Percentiles rank a stretch among this genome's conserved stretches.
Conservation (phyloP, 2,797 vertebrate species). For the Peromyscus melanophrys region DNA sequence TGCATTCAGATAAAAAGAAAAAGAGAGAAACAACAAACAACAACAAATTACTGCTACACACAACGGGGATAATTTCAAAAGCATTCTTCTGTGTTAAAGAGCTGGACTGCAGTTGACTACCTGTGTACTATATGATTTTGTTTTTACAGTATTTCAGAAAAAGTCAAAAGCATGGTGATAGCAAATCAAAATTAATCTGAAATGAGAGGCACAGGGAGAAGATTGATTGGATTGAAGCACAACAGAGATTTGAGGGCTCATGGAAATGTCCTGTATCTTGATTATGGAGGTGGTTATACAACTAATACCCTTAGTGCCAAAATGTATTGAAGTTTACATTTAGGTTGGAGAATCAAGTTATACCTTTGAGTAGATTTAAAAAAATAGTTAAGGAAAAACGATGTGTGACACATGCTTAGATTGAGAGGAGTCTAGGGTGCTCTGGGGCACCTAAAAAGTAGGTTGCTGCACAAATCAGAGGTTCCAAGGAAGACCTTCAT, state of each 20-base stretch:
- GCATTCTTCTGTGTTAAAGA: background rate
- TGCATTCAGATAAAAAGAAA: background rate
- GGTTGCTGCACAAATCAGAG: background rate
- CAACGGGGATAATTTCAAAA: background rate
- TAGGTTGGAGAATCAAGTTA: slow-evolving; percentile 48
- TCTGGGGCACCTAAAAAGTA: background rate
- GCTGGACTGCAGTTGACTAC: background rate
- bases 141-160: slow-evolving; percentile 43
- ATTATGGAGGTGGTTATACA: slow-evolving; percentile 2
- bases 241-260: background rate
- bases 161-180: background rate
- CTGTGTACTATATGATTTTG: background rate
- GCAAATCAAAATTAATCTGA: slow-evolving; percentile 8
- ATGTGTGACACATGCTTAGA: background rate
- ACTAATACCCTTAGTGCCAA: background rate
- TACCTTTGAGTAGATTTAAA: slow-evolving; percentile 1
- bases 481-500: background rate
- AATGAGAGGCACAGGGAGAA: background rate
- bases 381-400: slow-evolving; percentile 24
- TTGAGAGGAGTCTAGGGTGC: background rate
- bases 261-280: slow-evolving; percentile 12
- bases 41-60: background rate
- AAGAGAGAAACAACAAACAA: background rate
- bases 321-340: slow-evolving; percentile 16
- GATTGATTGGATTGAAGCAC: background rate